A percentile compares a stretch with the other conserved stretches of the same genome.
Conservation (phyloP, 2,888 invertebrate species). For the Papilio demoleus region DNA sequence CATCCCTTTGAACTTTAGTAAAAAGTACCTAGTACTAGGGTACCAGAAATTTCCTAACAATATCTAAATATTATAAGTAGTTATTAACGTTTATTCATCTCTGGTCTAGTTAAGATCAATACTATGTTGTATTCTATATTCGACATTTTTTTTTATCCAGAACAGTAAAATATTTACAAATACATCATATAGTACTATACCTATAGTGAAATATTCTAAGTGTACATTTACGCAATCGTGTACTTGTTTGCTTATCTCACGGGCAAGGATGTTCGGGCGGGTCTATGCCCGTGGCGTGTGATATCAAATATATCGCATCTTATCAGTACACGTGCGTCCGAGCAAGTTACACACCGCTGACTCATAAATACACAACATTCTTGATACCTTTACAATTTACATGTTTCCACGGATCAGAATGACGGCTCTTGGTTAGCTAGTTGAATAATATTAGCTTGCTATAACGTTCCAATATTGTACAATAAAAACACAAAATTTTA, state of each 20-base stretch:
- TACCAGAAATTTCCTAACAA: too few species aligned
- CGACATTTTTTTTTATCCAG: too few species aligned
- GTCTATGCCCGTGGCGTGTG: constrained; percentile 26
- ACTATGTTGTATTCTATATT: too few species aligned
- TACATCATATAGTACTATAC: neutral
- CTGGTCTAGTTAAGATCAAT: too few species aligned
- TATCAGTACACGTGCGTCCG: constrained; percentile 41
- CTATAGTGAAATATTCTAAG: neutral
- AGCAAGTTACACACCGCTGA: constrained; percentile 38
- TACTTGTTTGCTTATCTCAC: constrained; percentile 41
- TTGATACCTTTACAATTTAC: constrained; percentile 40
- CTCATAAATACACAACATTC: constrained; percentile 40
- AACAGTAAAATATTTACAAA: too few species aligned
- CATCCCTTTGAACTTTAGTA: too few species aligned
- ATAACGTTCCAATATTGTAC: neutral
- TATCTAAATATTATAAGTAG: too few species aligned
- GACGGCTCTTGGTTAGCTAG: neutral
- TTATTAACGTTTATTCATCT: too few species aligned
- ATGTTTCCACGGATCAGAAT: constrained; percentile 45
- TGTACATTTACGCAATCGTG: constrained; percentile 19
- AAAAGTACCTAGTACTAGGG: too few species aligned
- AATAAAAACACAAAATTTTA: too few species aligned
- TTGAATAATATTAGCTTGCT: neutral
- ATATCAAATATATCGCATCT: constrained; percentile 38
- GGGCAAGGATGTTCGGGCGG: constrained; percentile 38